phyloP scores from a whole-genome alignment of 92 coral and sea anemone genomes.

The Bergia sp. region DNA sequence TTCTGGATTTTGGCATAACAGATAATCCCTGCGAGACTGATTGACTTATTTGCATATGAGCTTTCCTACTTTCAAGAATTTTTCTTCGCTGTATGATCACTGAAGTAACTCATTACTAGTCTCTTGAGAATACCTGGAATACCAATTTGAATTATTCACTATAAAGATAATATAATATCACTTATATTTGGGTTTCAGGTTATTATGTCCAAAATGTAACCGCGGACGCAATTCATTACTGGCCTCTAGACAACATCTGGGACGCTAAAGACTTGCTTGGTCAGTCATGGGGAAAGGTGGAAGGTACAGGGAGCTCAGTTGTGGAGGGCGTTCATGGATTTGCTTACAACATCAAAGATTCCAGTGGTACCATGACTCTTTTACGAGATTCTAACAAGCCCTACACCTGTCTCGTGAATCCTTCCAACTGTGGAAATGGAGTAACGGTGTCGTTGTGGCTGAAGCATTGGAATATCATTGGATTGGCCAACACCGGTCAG shows the following conservation, averaged over 20 bases:
- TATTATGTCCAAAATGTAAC: constrained; percentile 9
- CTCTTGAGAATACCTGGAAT: background rate
- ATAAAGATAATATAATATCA: too few relatives aligned
- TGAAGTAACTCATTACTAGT: too few relatives aligned
- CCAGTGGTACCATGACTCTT: background rate
- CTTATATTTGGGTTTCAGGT: background rate
- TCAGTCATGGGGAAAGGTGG: background rate
- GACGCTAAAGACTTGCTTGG: background rate
- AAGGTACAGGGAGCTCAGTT: background rate
- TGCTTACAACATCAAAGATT: background rate
- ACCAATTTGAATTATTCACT: too few relatives aligned
- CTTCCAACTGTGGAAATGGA: background rate
- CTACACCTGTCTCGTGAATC: constrained; percentile 1
- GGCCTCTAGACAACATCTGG: constrained; percentile 1
- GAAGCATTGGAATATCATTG: constrained; percentile 8
- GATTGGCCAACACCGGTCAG: background rate
- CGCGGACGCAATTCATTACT: constrained; percentile 5
- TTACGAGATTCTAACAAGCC: background rate
- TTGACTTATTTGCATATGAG: too few relatives aligned
- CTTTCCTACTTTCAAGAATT: too few relatives aligned
- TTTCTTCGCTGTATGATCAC: too few relatives aligned
- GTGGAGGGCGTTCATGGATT: background rate
- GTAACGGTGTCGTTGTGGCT: constrained; percentile 13
- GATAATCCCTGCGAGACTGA: too few relatives aligned
- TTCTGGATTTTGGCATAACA: too few relatives aligned